phyloP scores from a whole-genome alignment of 1,140 invertebrate species.

The Heliconius hermathena region DNA sequence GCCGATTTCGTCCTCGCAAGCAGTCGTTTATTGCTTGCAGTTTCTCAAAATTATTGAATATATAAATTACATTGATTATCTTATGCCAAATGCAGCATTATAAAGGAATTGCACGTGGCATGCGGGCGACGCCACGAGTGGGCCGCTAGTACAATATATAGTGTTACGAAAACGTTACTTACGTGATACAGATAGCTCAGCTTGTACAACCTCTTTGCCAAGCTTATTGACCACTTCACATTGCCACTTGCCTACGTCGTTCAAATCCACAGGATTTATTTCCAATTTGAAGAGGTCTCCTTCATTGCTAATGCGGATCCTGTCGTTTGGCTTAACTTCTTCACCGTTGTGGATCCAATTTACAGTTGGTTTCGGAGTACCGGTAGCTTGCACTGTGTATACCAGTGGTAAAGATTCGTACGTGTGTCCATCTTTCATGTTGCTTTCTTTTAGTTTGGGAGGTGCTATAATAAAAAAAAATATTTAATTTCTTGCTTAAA shows the following conservation, averaged over 20 bases:
- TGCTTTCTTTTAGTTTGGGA: constrained; percentile 87
- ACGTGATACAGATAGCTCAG: constrained; percentile 88
- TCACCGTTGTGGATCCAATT: constrained; percentile 90
- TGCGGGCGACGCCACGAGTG: too few species aligned
- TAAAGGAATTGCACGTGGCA: too few species aligned
- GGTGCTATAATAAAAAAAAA: constrained; percentile 83
- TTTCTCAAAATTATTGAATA: too few species aligned
- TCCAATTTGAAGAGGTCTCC: constrained; percentile 89
- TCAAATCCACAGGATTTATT: constrained; percentile 85
- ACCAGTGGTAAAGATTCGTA: constrained; percentile 89
- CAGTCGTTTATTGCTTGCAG: too few species aligned
- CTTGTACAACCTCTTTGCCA: constrained; percentile 87
- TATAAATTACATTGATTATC: too few species aligned
- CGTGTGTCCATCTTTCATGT: constrained; percentile 87
- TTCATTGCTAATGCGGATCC: constrained; percentile 85
- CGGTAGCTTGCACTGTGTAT: constrained; percentile 88
- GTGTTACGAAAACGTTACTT: constrained; percentile 56
- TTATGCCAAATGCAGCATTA: too few species aligned
- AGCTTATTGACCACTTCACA: constrained; percentile 88
- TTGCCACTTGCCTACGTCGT: constrained; percentile 90
- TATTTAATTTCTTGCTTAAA: constrained; percentile 18
- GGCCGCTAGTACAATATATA: too few species aligned
- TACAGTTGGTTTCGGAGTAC: constrained; percentile 88
- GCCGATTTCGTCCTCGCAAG: too few species aligned
- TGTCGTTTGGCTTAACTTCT: constrained; percentile 83